Conservation (phyloP, 2,797 vertebrate genomes). For the Lemur catta region DNA sequence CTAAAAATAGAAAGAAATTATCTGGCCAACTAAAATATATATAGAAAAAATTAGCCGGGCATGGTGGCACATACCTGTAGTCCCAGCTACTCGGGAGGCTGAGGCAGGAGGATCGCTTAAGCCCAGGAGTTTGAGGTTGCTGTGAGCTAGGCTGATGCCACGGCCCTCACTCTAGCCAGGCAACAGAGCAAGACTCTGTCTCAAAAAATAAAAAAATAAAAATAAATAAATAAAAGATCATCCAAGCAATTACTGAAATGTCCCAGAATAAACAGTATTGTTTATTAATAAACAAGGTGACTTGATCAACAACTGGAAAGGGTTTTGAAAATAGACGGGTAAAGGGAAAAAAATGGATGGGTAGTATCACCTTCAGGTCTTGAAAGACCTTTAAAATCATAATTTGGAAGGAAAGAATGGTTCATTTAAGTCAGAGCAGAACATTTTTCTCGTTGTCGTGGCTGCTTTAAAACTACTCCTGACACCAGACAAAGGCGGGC, state of each 20-base stretch:
- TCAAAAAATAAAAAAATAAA: too few relatives aligned
- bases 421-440: neutral
- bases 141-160: too few relatives aligned
- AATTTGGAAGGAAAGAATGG: neutral
- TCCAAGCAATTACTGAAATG: neutral
- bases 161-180: too few relatives aligned
- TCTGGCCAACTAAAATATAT: too few relatives aligned
- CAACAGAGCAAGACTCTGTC: too few relatives aligned
- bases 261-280: neutral
- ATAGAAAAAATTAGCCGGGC: too few relatives aligned
- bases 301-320: neutral
- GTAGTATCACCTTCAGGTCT: neutral
- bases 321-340: neutral
- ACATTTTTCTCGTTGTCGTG: neutral
- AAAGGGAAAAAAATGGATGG: neutral
- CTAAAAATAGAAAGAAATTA: too few relatives aligned
- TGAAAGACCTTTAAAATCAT: neutral
- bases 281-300: neutral
- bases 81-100: too few relatives aligned
- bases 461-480: neutral
- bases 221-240: neutral
- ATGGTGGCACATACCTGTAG: too few relatives aligned
- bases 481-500: neutral
- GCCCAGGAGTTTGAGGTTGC: too few relatives aligned
- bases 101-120: too few relatives aligned